Evolutionary conservation across 1,140 invertebrate species (phyloP).

Genomic region (Rhyacophila brunnea): DNA sequence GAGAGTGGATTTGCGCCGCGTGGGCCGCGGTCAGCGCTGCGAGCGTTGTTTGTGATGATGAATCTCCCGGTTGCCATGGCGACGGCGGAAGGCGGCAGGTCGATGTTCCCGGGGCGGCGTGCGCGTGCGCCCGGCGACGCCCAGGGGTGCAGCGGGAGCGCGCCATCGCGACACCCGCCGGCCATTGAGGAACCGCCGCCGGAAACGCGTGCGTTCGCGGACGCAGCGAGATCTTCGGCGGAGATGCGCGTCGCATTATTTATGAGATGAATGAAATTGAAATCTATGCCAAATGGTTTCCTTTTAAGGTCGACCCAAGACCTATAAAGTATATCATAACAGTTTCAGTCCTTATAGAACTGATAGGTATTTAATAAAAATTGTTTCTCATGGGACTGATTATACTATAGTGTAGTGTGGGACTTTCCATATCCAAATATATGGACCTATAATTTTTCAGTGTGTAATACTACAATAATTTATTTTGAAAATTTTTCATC

Average conservation of each 20-base stretch:
- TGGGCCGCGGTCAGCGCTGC: slow-evolving; percentile 2
- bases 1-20: background rate
- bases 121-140: slow-evolving; percentile 17
- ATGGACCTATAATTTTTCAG: too few species aligned
- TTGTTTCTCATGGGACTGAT: too few species aligned
- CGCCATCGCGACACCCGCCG: background rate
- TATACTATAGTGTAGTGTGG: too few species aligned
- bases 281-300: too few species aligned
- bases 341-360: too few species aligned
- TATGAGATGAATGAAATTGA: too few species aligned
- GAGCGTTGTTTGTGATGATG: slow-evolving; percentile 29
- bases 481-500: too few species aligned
- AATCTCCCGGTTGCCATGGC: slow-evolving; percentile 26
- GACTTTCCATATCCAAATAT: too few species aligned
- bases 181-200: background rate
- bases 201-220: background rate
- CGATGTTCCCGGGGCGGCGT: slow-evolving; percentile 31
- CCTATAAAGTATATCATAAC: too few species aligned
- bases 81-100: slow-evolving; percentile 29
- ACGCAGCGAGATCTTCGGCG: background rate
- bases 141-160: slow-evolving; percentile 15
- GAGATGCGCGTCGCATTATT: background rate
- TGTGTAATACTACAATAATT: too few species aligned
- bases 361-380: too few species aligned
- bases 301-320: too few species aligned